phyloP scores from a whole-genome alignment of 2,888 invertebrate genomes.

The Unio delphinus region DNA sequence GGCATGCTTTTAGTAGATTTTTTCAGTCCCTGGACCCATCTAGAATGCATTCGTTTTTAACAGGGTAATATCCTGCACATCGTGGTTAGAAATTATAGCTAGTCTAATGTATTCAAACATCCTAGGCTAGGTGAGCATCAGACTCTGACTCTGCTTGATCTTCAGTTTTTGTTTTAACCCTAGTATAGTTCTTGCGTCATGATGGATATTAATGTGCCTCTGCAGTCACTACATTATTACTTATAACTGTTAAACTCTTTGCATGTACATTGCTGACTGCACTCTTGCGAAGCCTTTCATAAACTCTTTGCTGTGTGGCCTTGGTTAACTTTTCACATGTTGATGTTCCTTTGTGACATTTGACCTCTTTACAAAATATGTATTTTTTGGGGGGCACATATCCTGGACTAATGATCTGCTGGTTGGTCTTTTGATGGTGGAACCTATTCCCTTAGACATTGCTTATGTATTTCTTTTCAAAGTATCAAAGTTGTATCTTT shows the following conservation, averaged over 20 bases:
- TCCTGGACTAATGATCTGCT: neutral
- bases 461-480: neutral
- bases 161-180: no score
- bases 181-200: neutral
- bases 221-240: neutral
- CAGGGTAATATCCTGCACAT: no score
- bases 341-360: conserved; percentile 1
- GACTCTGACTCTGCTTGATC: no score
- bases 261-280: neutral
- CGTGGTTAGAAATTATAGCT: no score
- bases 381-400: neutral
- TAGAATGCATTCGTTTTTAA: no score
- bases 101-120: no score
- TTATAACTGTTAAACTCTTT: neutral
- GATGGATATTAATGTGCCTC: neutral
- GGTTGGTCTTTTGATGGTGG: neutral
- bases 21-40: no score
- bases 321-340: conserved; percentile 2
- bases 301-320: conserved; percentile 1
- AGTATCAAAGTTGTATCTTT: neutral
- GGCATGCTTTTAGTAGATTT: no score
- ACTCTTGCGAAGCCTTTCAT: conserved; percentile 3
- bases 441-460: no score
- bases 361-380: conserved; percentile 2
- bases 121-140: no score